A percentile compares a stretch with the other conserved stretches of the same genome.
Evolutionary conservation across 2,797 vertebrate genomes (phyloP).

Genomic region (Eupleurogrammus muticus): DNA sequence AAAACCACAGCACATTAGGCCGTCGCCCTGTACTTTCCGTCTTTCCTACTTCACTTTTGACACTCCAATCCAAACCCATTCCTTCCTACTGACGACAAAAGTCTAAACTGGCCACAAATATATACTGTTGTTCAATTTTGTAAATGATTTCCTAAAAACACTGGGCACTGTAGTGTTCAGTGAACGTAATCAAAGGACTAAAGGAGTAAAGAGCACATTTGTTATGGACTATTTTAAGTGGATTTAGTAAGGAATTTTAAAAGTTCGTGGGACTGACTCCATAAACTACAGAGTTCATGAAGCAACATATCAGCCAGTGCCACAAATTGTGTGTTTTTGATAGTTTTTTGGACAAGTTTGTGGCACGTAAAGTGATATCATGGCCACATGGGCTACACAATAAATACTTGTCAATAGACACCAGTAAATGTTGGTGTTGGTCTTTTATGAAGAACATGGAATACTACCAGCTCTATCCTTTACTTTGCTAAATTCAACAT

Average conservation of each 20-base stretch:
- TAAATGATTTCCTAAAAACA: conserved; percentile 9
- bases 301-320: not conserved
- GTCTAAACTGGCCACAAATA: conserved; percentile 24
- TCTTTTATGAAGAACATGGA: not conserved
- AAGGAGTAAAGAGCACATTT: not conserved
- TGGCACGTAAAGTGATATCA: not conserved
- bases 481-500: not conserved
- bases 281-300: not conserved
- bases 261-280: not conserved
- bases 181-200: conserved; percentile 2
- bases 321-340: not conserved
- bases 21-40: conserved; percentile 1
- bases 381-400: not conserved
- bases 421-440: not conserved
- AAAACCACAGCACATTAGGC: not conserved
- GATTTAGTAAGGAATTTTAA: not conserved
- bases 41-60: not conserved
- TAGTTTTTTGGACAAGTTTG: not conserved
- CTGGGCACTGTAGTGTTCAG: conserved; percentile 2
- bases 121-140: not conserved
- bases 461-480: not conserved
- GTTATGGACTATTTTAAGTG: not conserved
- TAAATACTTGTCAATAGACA: not conserved
- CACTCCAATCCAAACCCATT: not conserved
- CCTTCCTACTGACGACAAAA: conserved; percentile 6